A percentile compares a stretch with the other conserved stretches of the same genome.
Evolutionary conservation across 2,888 invertebrate species (phyloP).

Genomic region (Caradrina clavipalpis): DNA sequence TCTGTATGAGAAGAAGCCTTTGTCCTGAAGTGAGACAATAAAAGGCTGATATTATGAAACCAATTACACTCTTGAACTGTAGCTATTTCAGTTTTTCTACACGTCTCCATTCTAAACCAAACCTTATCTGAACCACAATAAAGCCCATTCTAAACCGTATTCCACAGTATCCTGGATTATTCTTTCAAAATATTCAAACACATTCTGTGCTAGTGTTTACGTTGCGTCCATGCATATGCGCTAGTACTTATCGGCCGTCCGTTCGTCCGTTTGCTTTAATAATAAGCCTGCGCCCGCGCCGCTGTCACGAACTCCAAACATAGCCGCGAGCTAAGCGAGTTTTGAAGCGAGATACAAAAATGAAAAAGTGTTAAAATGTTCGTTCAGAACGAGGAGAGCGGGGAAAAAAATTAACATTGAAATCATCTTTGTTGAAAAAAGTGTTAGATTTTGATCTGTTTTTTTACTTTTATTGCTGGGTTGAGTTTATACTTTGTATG

Average conservation of each 20-base stretch:
- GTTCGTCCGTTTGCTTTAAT: constrained; percentile 88
- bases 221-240: constrained; percentile 85
- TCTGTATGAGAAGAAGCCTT: no score
- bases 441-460: constrained; percentile 57
- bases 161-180: constrained; percentile 35
- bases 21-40: no score
- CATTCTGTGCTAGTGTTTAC: constrained; percentile 81
- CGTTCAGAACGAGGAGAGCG: constrained; percentile 47
- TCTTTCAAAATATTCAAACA: constrained; percentile 59
- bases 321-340: constrained; percentile 73
- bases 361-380: constrained; percentile 75
- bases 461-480: constrained; percentile 38
- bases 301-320: constrained; percentile 89
- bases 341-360: constrained; percentile 73
- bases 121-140: background rate
- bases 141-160: constrained; percentile 2
- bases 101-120: background rate
- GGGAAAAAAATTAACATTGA: constrained; percentile 57
- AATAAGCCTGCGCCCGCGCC: constrained; percentile 84
- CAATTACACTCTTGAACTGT: background rate
- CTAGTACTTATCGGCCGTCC: constrained; percentile 87
- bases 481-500: constrained; percentile 18
- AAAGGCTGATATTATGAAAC: no score
- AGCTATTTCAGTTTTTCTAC: background rate
- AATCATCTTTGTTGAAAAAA: constrained; percentile 62